phyloP scores from a whole-genome alignment of 2,113 vertebrate genomes.

The Deroptyus accipitrinus region DNA sequence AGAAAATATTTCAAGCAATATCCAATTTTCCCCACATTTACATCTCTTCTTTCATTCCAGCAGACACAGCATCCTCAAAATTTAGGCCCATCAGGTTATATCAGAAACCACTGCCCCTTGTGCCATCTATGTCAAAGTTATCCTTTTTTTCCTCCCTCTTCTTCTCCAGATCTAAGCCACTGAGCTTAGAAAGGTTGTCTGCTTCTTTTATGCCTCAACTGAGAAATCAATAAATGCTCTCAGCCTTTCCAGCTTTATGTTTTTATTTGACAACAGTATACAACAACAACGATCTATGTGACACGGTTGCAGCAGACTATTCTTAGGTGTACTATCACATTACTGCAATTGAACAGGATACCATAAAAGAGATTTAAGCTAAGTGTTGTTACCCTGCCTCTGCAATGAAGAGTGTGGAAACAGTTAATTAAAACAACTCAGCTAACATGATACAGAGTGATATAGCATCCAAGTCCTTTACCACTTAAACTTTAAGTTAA shows the following conservation, averaged over 20 bases:
- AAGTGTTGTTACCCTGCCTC: constrained; percentile 25
- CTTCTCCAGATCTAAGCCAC: not conserved
- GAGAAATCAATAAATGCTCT: constrained; percentile 29
- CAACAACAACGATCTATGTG: constrained; percentile 23
- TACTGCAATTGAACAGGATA: not conserved
- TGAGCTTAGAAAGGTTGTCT: not conserved
- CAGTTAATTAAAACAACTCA: constrained; percentile 42
- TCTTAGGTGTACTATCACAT: constrained; percentile 11
- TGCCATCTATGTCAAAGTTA: not conserved
- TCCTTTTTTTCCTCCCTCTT: not conserved
- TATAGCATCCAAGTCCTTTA: not conserved
- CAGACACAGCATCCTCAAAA: not conserved
- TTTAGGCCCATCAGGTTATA: not conserved
- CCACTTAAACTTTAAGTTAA: not conserved
- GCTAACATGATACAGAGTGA: not conserved
- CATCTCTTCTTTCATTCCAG: not conserved
- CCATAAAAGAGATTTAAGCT: constrained; percentile 51
- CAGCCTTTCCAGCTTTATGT: constrained; percentile 15
- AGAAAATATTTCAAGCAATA: not conserved
- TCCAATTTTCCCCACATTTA: not conserved
- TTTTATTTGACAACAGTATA: constrained; percentile 45
- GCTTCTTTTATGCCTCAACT: constrained; percentile 23
- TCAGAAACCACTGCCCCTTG: not conserved
- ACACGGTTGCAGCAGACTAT: not conserved
- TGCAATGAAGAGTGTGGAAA: not conserved